A percentile compares a stretch with the other conserved stretches of the same genome.
Evolutionary conservation across 2,113 vertebrate species (phyloP).

Genomic region (Centrocercus urophasianus): DNA sequence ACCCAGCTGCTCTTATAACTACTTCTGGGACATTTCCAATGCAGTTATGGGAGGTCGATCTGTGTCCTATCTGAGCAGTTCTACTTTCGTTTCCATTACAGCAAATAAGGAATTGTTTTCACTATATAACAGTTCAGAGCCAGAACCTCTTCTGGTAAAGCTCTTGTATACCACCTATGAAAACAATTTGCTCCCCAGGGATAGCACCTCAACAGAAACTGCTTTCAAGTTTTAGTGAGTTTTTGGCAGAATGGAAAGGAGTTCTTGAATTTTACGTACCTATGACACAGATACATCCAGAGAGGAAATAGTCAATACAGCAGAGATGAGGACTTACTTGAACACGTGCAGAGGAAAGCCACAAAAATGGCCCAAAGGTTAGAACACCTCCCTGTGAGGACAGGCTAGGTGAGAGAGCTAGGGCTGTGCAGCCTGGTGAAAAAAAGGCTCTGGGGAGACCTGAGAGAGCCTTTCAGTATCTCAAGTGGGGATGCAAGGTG

Average conservation of each 20-base stretch:
- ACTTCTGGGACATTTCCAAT: background rate
- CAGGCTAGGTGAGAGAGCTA: too few relatives aligned
- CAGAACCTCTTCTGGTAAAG: background rate
- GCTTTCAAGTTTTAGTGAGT: background rate
- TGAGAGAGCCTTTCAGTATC: too few relatives aligned
- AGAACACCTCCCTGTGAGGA: too few relatives aligned
- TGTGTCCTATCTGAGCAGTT: background rate
- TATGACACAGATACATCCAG: background rate
- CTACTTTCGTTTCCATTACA: background rate
- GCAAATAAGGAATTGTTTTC: background rate
- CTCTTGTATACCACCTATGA: background rate
- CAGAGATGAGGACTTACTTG: too few relatives aligned
- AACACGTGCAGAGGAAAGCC: too few relatives aligned
- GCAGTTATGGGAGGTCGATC: rapidly evolving
- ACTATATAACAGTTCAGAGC: background rate
- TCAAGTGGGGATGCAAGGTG: too few relatives aligned
- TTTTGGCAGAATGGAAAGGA: background rate
- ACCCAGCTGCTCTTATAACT: background rate
- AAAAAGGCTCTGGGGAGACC: too few relatives aligned
- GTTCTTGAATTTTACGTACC: background rate
- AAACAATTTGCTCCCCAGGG: background rate
- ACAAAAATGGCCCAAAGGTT: too few relatives aligned
- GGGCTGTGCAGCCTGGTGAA: too few relatives aligned
- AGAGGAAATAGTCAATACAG: too few relatives aligned
- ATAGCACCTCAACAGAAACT: background rate